Evolutionary conservation across 1,140 invertebrate species (phyloP).

Genomic region (Tribolium madens): DNA sequence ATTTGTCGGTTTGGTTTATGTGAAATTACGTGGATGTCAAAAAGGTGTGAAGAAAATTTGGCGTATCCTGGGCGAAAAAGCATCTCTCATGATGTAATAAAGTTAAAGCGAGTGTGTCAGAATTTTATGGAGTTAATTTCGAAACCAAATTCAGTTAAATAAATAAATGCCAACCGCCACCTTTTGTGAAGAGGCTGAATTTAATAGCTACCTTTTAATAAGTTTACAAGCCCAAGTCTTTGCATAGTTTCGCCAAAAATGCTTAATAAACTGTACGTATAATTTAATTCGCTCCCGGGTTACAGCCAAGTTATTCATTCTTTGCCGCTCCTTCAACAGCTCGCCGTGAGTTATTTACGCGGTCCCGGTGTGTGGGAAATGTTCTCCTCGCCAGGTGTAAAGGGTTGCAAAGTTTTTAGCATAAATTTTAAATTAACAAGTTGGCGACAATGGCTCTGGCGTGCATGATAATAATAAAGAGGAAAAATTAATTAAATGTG

Average conservation of each 20-base stretch:
- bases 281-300: conserved; percentile 43
- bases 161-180: conserved; percentile 35
- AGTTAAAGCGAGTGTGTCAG: conserved; percentile 20
- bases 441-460: conserved; percentile 7
- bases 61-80: conserved; percentile 6
- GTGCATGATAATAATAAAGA: conserved; percentile 8
- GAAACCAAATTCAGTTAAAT: conserved; percentile 41
- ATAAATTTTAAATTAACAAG: conserved; percentile 42
- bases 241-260: conserved; percentile 49
- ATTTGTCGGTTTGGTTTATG: neutral
- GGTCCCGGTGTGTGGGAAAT: conserved; percentile 30
- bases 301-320: conserved; percentile 19
- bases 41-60: conserved; percentile 13
- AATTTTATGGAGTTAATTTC: conserved; percentile 38
- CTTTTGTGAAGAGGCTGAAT: conserved; percentile 16
- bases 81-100: conserved; percentile 1
- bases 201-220: conserved; percentile 39
- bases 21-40: neutral
- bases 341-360: conserved; percentile 42
- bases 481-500: conserved; percentile 30
- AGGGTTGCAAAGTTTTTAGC: conserved; percentile 39
- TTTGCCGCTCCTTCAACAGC: conserved; percentile 40
- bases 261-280: conserved; percentile 48
- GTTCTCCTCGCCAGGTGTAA: conserved; percentile 34
- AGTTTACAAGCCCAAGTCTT: conserved; percentile 40